Conservation (phyloP, 2,113 vertebrate genomes). For the Actenoides lindsayi region DNA sequence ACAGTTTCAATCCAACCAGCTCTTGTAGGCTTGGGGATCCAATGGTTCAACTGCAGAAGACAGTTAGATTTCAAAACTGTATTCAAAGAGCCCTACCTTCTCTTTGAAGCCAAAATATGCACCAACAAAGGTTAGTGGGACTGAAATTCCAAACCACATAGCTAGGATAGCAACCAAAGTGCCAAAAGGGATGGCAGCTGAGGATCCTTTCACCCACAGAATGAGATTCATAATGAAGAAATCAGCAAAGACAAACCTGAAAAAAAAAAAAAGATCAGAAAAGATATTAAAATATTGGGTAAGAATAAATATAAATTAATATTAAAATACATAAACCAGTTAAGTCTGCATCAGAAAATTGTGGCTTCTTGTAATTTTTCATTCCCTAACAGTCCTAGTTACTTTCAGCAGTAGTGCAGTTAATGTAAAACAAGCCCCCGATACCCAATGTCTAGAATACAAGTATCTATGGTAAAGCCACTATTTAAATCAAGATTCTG, state of each 20-base stretch:
- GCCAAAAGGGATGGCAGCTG: slow-evolving; percentile 87
- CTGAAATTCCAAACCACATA: slow-evolving; percentile 92
- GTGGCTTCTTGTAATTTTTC: not conserved
- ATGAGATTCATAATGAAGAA: slow-evolving; percentile 95
- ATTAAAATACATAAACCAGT: not conserved
- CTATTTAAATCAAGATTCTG: not conserved
- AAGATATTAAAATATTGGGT: not conserved
- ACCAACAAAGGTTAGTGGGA: slow-evolving; percentile 88
- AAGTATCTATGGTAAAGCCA: not conserved
- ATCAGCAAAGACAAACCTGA: slow-evolving; percentile 89
- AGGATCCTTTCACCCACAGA: slow-evolving; percentile 90
- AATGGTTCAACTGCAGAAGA: not conserved
- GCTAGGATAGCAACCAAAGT: slow-evolving; percentile 86
- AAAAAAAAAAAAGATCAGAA: not conserved
- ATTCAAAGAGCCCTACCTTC: slow-evolving; percentile 68
- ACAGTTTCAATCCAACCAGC: not conserved
- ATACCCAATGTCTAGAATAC: not conserved
- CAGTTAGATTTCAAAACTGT: not conserved
- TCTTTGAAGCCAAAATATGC: slow-evolving; percentile 92
- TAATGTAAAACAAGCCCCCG: not conserved
- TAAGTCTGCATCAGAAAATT: not conserved
- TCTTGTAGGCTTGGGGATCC: not conserved
- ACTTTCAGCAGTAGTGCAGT: not conserved
- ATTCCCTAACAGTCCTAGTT: not conserved
- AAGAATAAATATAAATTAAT: not conserved